Conservation (phyloP, 2,113 vertebrate species). For the Nymphicus hollandicus region DNA sequence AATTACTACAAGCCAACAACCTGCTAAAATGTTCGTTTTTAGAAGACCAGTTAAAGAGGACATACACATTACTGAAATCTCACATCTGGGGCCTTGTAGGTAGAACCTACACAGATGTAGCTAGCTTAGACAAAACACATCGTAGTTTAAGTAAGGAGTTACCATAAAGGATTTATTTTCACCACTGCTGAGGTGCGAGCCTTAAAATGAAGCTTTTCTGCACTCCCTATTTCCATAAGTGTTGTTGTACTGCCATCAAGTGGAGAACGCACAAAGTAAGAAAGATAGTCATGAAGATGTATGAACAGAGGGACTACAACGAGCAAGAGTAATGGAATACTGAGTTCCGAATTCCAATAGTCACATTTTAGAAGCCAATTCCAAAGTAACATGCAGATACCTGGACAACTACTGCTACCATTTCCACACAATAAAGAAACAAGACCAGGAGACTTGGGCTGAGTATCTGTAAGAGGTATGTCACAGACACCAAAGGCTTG, state of each 20-base stretch:
- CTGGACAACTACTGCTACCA: not conserved
- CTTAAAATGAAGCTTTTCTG: not conserved
- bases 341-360: not conserved
- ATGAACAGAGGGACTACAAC: not conserved
- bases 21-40: not conserved
- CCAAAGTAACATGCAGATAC: not conserved
- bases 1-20: not conserved
- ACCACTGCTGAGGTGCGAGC: not conserved
- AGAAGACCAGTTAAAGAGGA: not conserved
- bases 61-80: not conserved
- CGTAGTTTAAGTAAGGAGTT: conserved; percentile 23
- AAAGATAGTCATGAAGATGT: not conserved
- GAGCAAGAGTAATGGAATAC: not conserved
- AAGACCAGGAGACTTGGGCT: not conserved
- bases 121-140: not conserved
- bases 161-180: conserved; percentile 35
- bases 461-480: not conserved
- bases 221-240: not conserved
- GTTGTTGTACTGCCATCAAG: conserved; percentile 70
- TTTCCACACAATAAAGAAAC: not conserved
- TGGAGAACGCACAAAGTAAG: not conserved
- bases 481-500: not conserved
- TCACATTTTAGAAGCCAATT: not conserved
- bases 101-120: not conserved
- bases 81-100: not conserved